Evolutionary conservation across 2,888 invertebrate species (phyloP), one percentile per base, ranked within the genome.

Genomic region (Dastarcus helophoroides): DNA sequence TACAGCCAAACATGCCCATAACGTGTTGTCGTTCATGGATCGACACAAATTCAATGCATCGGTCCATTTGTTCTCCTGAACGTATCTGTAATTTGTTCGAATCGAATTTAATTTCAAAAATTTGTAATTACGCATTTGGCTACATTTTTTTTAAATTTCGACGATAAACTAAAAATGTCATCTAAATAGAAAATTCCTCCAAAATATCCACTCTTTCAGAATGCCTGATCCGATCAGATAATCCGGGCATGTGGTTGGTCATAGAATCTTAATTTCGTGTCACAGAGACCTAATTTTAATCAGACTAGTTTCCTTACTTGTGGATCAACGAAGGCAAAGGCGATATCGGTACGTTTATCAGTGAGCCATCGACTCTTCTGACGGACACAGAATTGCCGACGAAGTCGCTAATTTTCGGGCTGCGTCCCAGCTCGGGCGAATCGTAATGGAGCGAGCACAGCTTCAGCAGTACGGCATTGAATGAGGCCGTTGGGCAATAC

Each of bases 1-100:
- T 0, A 90, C 89, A 0, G 95, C 97, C 43, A 97, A 66, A 42
- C 89, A 89, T 0, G 93, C 86, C 97, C 97, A 98, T 9, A 94
- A 63, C n/a, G 74, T 74, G 35, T 68, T 66, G 41, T 71, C 73
- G 56, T 69, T 56, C 15, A 50, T 48, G 24, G 50, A 49, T 25
- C 62, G 44, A 34, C 58, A 59, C 15, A 61, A 38, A 40, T 55
- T 55, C 26, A 60, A 39, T 3, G 58, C 60, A 21, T 60, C 56
- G 3, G 47, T 54, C 88, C 89, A 90, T 62, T 79, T 78, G 30
- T 77, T 78, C 14, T 76, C 73, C 30, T 78, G 73, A 14, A 88
- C 71, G 44, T 76, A 75, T 39, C 70, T 71, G 31, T 30, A 32
- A 56, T 53, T 17, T 17, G n/a, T n/a, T n/a, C n/a, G n/a, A n/a